These are phyloP conservation scores for Gambusia yucatana DNA, from an alignment of 2,797 vertebrate genomes.

Conservation along the genomic window DNA sequence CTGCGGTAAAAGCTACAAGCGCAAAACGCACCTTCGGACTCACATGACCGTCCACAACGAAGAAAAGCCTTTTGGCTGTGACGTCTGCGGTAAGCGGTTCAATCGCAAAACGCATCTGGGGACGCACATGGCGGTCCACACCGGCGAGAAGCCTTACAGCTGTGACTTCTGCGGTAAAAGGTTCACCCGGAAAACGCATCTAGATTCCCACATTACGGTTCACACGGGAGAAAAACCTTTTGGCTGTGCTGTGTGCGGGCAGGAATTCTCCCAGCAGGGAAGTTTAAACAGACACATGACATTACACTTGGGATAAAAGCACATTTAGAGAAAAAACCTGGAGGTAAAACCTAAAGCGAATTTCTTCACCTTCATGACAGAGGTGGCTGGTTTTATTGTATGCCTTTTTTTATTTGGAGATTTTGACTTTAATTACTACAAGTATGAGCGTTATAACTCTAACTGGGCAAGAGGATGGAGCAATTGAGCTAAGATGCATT, in stretches of 20 bases:
- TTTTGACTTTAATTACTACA: background rate
- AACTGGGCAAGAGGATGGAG: background rate
- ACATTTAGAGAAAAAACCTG: background rate
- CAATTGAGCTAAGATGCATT: background rate
- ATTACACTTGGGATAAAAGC: conserved; percentile 18
- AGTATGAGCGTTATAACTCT: conserved; percentile 2
- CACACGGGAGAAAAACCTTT: conserved; percentile 13
- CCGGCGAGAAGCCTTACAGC: conserved; percentile 11
- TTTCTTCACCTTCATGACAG: background rate
- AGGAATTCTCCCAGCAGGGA: conserved; percentile 20
- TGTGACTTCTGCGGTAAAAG: conserved; percentile 19
- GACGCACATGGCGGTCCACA: conserved; percentile 15
- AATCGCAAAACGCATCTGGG: conserved; percentile 1
- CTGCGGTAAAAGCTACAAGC: conserved; percentile 31
- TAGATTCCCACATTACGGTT: conserved; percentile 15
- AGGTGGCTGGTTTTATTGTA: background rate
- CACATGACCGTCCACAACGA: conserved; percentile 14
- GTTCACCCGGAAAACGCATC: conserved; percentile 15
- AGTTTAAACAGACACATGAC: conserved; percentile 31
- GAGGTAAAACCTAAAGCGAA: background rate
- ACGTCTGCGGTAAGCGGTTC: conserved; percentile 10
- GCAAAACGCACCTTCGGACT: conserved; percentile 22
- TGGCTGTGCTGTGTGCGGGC: conserved; percentile 6
- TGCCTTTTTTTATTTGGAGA: background rate
- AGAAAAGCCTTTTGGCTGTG: conserved; percentile 20